Conservation (phyloP, 2,797 vertebrate genomes). For the Etheostoma nigrum region DNA sequence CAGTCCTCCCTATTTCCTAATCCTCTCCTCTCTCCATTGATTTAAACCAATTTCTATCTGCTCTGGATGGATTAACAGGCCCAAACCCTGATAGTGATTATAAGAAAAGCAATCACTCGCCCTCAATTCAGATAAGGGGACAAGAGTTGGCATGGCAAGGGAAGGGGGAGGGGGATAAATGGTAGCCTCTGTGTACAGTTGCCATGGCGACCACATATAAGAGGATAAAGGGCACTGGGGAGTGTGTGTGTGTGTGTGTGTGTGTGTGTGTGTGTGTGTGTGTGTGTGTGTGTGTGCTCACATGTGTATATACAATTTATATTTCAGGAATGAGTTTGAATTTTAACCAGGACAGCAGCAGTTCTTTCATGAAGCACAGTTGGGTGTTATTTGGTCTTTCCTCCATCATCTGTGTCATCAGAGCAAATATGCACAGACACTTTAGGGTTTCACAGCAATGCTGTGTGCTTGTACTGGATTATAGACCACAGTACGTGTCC, state of each 20-base stretch:
- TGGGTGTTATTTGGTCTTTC: slow-evolving; percentile 1
- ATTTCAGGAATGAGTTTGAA: slow-evolving; percentile 7
- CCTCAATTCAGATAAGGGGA: slow-evolving; percentile 50
- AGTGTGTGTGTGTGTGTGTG: slow-evolving; percentile 30
- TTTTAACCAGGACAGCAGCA: slow-evolving; percentile 37
- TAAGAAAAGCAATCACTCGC: slow-evolving; percentile 55
- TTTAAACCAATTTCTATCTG: slow-evolving; percentile 25
- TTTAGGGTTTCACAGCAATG: slow-evolving; percentile 20
- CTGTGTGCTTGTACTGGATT: not conserved
- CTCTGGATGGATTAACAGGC: slow-evolving; percentile 48
- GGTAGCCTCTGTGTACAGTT: slow-evolving; percentile 58
- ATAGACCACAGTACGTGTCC: not conserved
- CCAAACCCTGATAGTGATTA: slow-evolving; percentile 58
- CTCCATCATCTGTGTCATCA: slow-evolving; percentile 29
- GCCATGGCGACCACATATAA: slow-evolving; percentile 54
- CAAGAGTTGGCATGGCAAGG: slow-evolving; percentile 33
- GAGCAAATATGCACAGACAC: slow-evolving; percentile 35
- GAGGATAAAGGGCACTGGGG: slow-evolving; percentile 57
- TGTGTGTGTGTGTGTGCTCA: not conserved
- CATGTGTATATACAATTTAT: not conserved
- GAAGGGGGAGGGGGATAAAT: not conserved
- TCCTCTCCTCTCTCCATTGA: not conserved
- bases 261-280: not conserved
- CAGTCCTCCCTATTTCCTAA: not conserved
- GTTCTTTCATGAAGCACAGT: slow-evolving; percentile 41